Base-by-base conservation (phyloP, 2,888 invertebrate species). In the Gnatocerus cornutus region DNA sequence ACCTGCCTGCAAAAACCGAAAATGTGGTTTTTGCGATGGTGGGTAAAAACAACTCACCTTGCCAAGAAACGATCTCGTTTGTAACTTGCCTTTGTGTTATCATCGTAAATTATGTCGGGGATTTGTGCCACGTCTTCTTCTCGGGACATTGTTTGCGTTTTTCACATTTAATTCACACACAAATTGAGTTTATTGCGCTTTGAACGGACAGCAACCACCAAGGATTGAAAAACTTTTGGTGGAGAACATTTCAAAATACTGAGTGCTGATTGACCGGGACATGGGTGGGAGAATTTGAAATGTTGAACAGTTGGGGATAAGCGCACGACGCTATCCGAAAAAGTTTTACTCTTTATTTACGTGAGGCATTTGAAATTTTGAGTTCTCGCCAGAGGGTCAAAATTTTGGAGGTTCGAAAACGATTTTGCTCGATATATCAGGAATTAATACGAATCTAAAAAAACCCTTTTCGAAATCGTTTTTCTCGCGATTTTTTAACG, bases 61-160 rank as follows among this genome's bases (percentile, higher is more conserved):
- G 81, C 96, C 96, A 83, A 95, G 93, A 95, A 95, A 77, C 93
- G 88, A 82, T 94, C 91, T 84, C 94, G 93, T 83, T 91, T 90
- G 85, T 98, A 98, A 39, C 89, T 90, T 82, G 89, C 92, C 72
- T 90, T 90, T 41, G 90, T 90, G 77, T 89, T 89, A 43, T 90
- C 88, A 87, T 98, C 96, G 76, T 89, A 87, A 75, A 98, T 93
- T 75, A 93, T 88, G 81, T 95, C 95, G 2, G 97, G 96, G 77
- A 97, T 93, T 91, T 69, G 76, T 45, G 78, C 74, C 10, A 73
- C 68, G 55, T 79, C 80, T 10, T 81, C 79, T 27, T 80, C 78
- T 71, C 78, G 79, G 13, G 81, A 81, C 83, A 83, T 83, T 65
- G 77, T 80, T 27, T 39, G 62, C n/a, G 9, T 65, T 58, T 43